phyloP scores from a whole-genome alignment of 2,888 invertebrate genomes.

The Achlya flavicornis region DNA sequence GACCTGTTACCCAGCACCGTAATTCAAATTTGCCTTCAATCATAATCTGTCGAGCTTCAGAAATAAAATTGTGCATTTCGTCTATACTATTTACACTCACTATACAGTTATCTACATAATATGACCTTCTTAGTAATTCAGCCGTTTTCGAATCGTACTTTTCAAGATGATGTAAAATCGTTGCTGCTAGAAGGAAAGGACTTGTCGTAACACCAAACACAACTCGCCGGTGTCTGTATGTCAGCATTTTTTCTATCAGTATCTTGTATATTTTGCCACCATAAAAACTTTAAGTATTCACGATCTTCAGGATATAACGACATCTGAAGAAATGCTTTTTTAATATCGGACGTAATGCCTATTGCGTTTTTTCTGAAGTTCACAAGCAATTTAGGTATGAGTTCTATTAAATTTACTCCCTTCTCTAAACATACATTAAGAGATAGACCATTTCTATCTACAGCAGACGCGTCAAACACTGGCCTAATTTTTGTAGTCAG shows the following conservation, averaged over 20 bases:
- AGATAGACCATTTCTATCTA: no score
- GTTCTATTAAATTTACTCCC: no score
- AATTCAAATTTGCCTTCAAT: constrained; percentile 21
- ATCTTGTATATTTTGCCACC: constrained; percentile 2
- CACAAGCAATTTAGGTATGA: no score
- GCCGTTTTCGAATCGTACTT: not conserved
- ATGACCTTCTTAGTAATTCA: constrained; percentile 14
- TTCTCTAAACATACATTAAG: no score
- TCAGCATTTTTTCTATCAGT: not conserved
- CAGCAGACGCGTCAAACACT: no score
- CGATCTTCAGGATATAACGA: not conserved
- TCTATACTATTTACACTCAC: constrained; percentile 18
- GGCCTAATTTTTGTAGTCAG: no score
- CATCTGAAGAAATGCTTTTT: constrained; percentile 14
- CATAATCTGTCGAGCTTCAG: constrained; percentile 21
- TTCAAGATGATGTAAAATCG: not conserved
- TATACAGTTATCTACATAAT: constrained; percentile 27
- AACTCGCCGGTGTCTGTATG: constrained; percentile 8
- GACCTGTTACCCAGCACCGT: constrained; percentile 19
- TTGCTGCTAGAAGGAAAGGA: constrained; percentile 9
- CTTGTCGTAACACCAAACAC: constrained; percentile 14
- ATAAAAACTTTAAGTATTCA: constrained; percentile 12
- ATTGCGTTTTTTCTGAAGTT: no score
- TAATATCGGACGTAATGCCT: no score
- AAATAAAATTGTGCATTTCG: constrained; percentile 18